These are phyloP conservation scores for Isichthys henryi DNA, from an alignment of 2,113 vertebrate genomes.

Conservation along the genomic window DNA sequence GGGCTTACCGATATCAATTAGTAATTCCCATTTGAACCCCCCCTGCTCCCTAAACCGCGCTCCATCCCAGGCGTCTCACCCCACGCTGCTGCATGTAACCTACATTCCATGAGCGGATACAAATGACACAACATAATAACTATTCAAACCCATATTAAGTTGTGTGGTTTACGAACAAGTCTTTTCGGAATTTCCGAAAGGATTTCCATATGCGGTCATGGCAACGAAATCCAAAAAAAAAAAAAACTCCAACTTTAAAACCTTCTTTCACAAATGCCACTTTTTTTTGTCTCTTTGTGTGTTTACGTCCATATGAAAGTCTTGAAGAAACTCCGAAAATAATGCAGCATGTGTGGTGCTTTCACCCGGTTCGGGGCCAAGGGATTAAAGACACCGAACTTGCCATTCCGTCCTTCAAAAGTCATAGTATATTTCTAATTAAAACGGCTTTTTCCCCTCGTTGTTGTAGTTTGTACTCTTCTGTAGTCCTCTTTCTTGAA, in stretches of 20 bases:
- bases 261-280: neutral
- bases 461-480: neutral
- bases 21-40: neutral
- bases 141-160: slow-evolving; percentile 21
- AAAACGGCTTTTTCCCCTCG: neutral
- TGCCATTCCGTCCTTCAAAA: slow-evolving; percentile 1
- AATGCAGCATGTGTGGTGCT: neutral
- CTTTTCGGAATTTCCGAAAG: slow-evolving; percentile 3
- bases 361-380: neutral
- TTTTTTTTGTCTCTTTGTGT: neutral
- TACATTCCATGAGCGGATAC: neutral
- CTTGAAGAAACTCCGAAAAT: neutral
- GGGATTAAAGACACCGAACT: neutral
- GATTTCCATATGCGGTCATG: slow-evolving; percentile 20
- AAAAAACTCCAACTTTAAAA: neutral
- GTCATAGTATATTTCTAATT: neutral
- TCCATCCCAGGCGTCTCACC: neutral
- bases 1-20: neutral
- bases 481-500: neutral
- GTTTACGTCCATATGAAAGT: slow-evolving; percentile 10
- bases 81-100: neutral
- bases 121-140: slow-evolving; percentile 12
- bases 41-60: neutral
- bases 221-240: slow-evolving; percentile 8
- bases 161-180: neutral